These are phyloP conservation scores for Trachelus iudaicus DNA, from an alignment of 2,888 invertebrate species.

Conservation along the genomic window DNA sequence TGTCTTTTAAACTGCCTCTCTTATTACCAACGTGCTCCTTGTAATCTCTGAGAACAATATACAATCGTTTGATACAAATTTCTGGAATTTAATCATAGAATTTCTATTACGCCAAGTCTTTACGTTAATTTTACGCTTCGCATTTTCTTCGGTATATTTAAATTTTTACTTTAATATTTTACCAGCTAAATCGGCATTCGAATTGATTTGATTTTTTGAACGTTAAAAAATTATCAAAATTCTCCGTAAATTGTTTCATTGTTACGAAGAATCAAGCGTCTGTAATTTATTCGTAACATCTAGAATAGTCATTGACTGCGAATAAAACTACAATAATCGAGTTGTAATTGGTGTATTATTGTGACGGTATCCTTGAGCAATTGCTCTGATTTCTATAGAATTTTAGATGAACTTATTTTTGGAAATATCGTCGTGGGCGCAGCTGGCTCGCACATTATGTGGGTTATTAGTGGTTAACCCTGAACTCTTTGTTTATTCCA, in stretches of 20 bases:
- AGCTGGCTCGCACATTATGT: constrained; percentile 1
- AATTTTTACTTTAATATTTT: too few relatives aligned
- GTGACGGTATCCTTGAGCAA: neutral
- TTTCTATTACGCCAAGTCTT: neutral
- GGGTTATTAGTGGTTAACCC: neutral
- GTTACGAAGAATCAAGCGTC: neutral
- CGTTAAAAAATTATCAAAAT: too few relatives aligned
- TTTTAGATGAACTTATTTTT: neutral
- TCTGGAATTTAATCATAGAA: neutral
- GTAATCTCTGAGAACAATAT: constrained; percentile 74
- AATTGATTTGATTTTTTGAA: too few relatives aligned
- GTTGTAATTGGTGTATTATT: neutral
- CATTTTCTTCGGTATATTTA: too few relatives aligned
- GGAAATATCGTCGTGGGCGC: constrained; percentile 1
- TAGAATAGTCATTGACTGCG: neutral
- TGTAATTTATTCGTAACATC: neutral
- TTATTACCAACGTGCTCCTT: constrained; percentile 87
- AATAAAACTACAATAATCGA: neutral
- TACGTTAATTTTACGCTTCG: neutral
- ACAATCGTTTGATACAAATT: neutral
- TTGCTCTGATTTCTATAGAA: neutral
- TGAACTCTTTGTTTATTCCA: neutral
- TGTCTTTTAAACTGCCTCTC: constrained; percentile 73
- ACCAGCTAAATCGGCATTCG: too few relatives aligned
- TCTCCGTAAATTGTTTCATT: too few relatives aligned